A percentile compares a stretch with the other conserved stretches of the same genome.
phyloP scores from a whole-genome alignment of 2,113 vertebrate species.

The Anas platyrhynchos region DNA sequence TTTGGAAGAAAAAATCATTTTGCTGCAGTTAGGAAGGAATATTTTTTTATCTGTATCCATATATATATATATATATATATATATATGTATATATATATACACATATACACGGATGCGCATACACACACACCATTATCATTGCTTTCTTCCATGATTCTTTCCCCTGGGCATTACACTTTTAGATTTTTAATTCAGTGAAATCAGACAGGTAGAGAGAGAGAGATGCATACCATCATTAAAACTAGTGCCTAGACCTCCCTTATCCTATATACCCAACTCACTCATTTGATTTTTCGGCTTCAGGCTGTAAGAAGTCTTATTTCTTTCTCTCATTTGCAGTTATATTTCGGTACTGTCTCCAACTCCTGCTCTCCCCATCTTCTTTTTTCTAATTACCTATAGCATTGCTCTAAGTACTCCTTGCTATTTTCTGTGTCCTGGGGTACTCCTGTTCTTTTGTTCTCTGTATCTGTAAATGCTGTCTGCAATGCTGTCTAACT shows the following conservation, averaged over 20 bases:
- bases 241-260: background rate
- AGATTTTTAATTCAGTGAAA: background rate
- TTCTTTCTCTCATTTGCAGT: background rate
- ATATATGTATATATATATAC: background rate
- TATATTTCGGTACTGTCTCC: background rate
- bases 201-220: background rate
- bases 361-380: background rate
- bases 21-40: background rate
- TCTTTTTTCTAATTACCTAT: background rate
- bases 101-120: no score
- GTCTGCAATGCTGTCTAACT: background rate
- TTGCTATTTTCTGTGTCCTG: background rate
- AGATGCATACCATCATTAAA: background rate
- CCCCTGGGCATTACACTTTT: background rate
- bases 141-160: slow-evolving; percentile 2
- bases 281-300: background rate
- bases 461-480: background rate
- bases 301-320: background rate
- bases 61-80: background rate
- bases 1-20: slow-evolving; percentile 11
- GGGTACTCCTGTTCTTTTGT: background rate
- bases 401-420: background rate
- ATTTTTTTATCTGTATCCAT: background rate
- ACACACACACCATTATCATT: background rate
- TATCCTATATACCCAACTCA: background rate